Conservation (phyloP, 2,797 vertebrate genomes). For the Phrynocephalus vlangalii region DNA sequence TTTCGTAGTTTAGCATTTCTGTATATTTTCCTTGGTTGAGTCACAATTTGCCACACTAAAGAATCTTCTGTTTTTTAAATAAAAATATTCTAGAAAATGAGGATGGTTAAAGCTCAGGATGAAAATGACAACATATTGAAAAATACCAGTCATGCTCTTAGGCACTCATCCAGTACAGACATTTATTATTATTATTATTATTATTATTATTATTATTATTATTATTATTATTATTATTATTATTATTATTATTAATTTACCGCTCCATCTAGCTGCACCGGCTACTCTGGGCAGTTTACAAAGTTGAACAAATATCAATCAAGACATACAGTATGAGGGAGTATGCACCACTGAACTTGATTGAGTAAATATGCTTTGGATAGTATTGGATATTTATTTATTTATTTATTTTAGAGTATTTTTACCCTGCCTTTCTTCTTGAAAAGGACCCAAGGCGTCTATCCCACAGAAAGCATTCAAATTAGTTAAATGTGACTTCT, state of each 20-base stretch:
- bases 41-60: constrained; percentile 61
- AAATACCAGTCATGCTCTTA: not conserved
- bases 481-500: not conserved
- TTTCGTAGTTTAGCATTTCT: constrained; percentile 62
- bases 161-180: too few species aligned
- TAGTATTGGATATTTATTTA: not conserved
- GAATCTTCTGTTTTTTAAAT: constrained; percentile 50
- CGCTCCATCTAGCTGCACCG: too few species aligned
- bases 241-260: too few species aligned
- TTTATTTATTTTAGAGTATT: too few species aligned
- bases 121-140: constrained; percentile 28
- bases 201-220: too few species aligned
- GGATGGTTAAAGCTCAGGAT: constrained; percentile 33
- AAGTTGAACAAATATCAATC: too few species aligned
- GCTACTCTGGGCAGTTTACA: too few species aligned
- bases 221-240: too few species aligned
- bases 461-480: not conserved
- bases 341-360: constrained; percentile 3
- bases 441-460: too few species aligned
- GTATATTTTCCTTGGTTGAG: constrained; percentile 58
- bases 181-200: too few species aligned
- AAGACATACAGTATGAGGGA: not conserved
- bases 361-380: not conserved
- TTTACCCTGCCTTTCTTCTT: too few species aligned
- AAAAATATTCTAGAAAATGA: constrained; percentile 46